These are phyloP conservation scores for Dascyllus trimaculatus DNA, from an alignment of 2,113 vertebrate species.

Conservation along the genomic window DNA sequence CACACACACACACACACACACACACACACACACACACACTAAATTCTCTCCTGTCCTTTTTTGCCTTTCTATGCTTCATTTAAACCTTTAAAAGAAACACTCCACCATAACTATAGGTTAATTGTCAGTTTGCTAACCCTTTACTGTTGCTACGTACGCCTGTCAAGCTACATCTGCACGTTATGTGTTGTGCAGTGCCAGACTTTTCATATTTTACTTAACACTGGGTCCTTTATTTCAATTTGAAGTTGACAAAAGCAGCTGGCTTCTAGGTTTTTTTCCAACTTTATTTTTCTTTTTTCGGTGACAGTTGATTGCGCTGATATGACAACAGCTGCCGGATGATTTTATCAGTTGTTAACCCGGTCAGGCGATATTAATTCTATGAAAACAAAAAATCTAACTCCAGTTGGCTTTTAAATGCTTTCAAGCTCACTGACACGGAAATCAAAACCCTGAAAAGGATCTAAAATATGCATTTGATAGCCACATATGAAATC, in stretches of 20 bases:
- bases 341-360: too few relatives aligned
- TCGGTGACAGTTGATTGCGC: too few relatives aligned
- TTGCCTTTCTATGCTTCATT: slow-evolving; percentile 62
- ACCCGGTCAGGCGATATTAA: too few relatives aligned
- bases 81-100: slow-evolving; percentile 19
- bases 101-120: neutral
- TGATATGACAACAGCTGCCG: neutral
- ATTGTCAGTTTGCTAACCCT: too few relatives aligned
- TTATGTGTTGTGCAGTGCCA: neutral
- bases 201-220: neutral
- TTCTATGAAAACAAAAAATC: too few relatives aligned
- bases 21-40: slow-evolving; percentile 14
- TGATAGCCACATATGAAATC: too few relatives aligned
- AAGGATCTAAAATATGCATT: too few relatives aligned
- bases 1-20: slow-evolving; percentile 8
- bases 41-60: slow-evolving; percentile 21
- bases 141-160: neutral
- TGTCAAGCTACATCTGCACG: neutral
- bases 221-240: neutral
- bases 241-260: neutral
- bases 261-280: neutral
- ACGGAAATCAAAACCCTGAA: too few relatives aligned
- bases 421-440: too few relatives aligned
- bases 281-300: neutral
- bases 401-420: too few relatives aligned